These are phyloP conservation scores for Strigamia crassipes DNA, from an alignment of 2,888 invertebrate species.

Conservation along the genomic window DNA sequence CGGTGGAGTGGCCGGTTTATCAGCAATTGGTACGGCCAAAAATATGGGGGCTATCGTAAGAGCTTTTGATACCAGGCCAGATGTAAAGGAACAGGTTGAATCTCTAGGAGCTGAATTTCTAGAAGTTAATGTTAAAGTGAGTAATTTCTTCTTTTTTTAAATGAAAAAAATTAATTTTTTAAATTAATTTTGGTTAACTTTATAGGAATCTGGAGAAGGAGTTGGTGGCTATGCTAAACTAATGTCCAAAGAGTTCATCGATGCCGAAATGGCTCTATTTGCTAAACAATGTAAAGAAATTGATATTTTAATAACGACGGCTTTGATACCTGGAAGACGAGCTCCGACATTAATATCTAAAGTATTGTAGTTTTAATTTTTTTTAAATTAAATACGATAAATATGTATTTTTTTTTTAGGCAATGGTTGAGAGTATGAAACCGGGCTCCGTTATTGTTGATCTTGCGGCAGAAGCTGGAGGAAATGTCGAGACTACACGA, in stretches of 20 bases:
- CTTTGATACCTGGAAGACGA: constrained; percentile 83
- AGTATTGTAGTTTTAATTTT: constrained; percentile 60
- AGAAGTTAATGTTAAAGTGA: constrained; percentile 74
- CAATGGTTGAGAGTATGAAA: constrained; percentile 78
- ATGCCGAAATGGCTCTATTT: constrained; percentile 82
- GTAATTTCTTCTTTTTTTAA: too few relatives aligned
- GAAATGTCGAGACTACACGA: constrained; percentile 79
- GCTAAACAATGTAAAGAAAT: constrained; percentile 84
- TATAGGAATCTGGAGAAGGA: constrained; percentile 64
- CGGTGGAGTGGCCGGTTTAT: constrained; percentile 86
- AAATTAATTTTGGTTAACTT: background rate
- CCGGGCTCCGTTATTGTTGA: constrained; percentile 89
- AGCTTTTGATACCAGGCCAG: constrained; percentile 83
- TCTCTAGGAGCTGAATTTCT: constrained; percentile 87
- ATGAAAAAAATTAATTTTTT: background rate
- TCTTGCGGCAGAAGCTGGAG: constrained; percentile 85
- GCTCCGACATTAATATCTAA: constrained; percentile 80
- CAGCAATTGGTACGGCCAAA: constrained; percentile 81
- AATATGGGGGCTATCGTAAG: constrained; percentile 87
- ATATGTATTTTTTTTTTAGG: constrained; percentile 60
- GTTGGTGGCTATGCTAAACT: constrained; percentile 82
- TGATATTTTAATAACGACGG: constrained; percentile 86
- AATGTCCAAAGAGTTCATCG: constrained; percentile 82
- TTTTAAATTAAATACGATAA: background rate
- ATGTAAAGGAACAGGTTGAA: constrained; percentile 82